Base-by-base conservation (phyloP, 1,140 invertebrate genomes). In the Drosophila mojavensis region DNA sequence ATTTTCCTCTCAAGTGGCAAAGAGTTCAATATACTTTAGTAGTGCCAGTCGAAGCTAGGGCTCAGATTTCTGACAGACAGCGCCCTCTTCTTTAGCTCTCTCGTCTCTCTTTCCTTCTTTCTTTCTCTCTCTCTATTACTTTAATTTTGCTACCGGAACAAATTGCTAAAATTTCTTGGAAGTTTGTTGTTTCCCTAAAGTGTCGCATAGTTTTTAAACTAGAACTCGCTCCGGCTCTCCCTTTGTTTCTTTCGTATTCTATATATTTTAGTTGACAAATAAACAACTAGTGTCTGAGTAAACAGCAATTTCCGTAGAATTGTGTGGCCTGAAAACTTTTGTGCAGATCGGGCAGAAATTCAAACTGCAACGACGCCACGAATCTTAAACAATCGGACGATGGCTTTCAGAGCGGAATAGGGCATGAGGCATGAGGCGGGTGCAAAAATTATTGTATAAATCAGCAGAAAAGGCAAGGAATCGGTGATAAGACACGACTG, bases 321-420 rank as follows among this genome's bases (percentile, higher is more conserved):
- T 75, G 58, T 75, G 48, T 63, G 64, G 63, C 63, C 68, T 69
- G 59, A 50, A 63, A 79, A 48, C 54, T 80, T 86, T 70, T 82
- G 73, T 73, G 39, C 58, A 75, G 79, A 89, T 89, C 84, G 33
- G 73, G 73, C 84, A 88, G 83, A 88, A 88, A 88, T 83, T 80
- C 24, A 86, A 86, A 89, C 83, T 86, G 83, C 84, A 86, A 26
- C 79, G 77, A 77, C 83, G 83, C 84, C 79, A 74, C 80, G 76
- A 86, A 89, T 86, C 84, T 89, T 89, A 88, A 88, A 86, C 77
- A 86, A 89, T 83, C 69, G 68, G 70, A 70, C 79, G 69, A 48
- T 55, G 66, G 71, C 67, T 86, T 86, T 80, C 13, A 26, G 41
- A n/a, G 41, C 13, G 63, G 41, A 6, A 6, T n/a, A 7, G 7